Evolutionary conservation across 2,113 vertebrate species (phyloP).

Genomic region (Callaeas wilsoni): DNA sequence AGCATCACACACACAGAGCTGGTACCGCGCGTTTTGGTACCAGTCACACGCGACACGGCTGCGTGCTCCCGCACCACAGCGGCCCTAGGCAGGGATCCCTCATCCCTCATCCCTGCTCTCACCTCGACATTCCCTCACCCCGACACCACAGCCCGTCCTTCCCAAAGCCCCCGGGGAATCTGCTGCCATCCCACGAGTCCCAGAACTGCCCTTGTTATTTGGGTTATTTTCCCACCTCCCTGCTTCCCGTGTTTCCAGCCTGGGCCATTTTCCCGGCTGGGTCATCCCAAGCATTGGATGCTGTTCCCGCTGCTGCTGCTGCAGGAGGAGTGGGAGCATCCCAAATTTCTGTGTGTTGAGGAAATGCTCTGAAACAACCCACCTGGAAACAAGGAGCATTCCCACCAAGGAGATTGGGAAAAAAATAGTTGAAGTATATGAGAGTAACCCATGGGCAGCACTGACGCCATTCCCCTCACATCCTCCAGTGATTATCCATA

Average conservation of each 20-base stretch:
- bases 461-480: background rate
- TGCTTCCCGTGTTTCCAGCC: background rate
- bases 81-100: too few relatives aligned
- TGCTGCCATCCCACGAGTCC: background rate
- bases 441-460: background rate
- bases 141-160: background rate
- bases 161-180: background rate
- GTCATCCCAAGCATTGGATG: background rate
- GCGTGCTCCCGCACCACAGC: too few relatives aligned
- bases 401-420: background rate
- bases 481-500: accelerated
- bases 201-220: too few relatives aligned
- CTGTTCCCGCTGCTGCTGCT: accelerated
- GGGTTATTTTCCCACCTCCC: background rate
- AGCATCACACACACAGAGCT: accelerated
- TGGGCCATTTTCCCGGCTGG: accelerated
- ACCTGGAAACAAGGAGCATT: background rate
- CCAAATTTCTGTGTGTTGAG: accelerated
- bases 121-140: background rate
- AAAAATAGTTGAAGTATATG: background rate
- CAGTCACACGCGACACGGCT: too few relatives aligned
- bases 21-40: background rate
- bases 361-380: background rate
- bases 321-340: too few relatives aligned
- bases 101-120: accelerated